These are phyloP conservation scores for Acrocera orbiculus DNA, from an alignment of 2,888 invertebrate genomes.

Conservation along the genomic window DNA sequence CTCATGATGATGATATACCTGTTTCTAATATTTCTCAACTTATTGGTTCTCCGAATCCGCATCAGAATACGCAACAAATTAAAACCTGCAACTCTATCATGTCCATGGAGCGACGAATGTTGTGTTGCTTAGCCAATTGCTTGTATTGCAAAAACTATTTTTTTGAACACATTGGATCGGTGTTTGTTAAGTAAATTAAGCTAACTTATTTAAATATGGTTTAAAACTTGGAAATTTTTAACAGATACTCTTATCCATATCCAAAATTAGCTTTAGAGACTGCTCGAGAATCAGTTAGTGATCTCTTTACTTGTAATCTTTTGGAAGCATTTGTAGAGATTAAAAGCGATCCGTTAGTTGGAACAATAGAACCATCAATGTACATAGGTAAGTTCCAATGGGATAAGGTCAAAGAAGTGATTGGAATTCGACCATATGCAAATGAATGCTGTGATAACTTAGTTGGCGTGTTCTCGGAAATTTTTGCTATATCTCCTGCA, in stretches of 20 bases:
- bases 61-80: constrained; percentile 17
- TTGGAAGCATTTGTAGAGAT: constrained; percentile 73
- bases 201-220: background rate
- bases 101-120: constrained; percentile 59
- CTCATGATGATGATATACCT: constrained; percentile 40
- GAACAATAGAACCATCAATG: constrained; percentile 93
- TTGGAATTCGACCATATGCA: constrained; percentile 67
- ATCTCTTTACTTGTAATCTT: constrained; percentile 33
- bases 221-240: no score
- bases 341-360: constrained; percentile 84
- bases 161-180: constrained; percentile 49
- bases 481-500: constrained; percentile 49
- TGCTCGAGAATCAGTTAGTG: constrained; percentile 42
- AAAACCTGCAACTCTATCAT: no score
- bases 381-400: constrained; percentile 79
- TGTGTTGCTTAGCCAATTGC: constrained; percentile 79
- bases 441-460: constrained; percentile 74
- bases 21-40: constrained; percentile 43
- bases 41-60: constrained; percentile 39
- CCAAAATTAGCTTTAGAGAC: constrained; percentile 52
- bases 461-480: constrained; percentile 34
- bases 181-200: constrained; percentile 35
- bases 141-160: constrained; percentile 61
- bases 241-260: constrained; percentile 54
- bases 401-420: constrained; percentile 57